phyloP scores from a whole-genome alignment of 2,888 invertebrate genomes.

The Ashinkailepas kermadecensis region DNA sequence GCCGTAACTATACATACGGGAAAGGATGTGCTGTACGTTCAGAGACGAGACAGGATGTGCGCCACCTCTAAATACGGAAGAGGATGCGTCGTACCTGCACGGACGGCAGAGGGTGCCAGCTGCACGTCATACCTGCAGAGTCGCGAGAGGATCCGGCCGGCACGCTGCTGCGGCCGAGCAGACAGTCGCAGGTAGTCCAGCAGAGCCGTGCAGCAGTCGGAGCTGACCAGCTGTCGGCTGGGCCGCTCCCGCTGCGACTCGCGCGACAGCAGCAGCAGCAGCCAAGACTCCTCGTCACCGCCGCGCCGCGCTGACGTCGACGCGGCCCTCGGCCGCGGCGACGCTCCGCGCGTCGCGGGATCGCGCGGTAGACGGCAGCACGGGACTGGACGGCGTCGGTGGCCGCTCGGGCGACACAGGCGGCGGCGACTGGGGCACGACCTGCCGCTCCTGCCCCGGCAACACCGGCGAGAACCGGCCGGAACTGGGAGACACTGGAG shows the following conservation, averaged over 20 bases:
- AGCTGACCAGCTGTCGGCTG: not conserved
- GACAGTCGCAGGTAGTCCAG: not conserved
- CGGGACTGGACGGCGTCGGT: not conserved
- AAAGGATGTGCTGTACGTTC: no score
- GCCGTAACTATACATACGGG: no score
- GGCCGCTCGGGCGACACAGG: not conserved
- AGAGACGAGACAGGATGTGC: no score
- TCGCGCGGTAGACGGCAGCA: not conserved
- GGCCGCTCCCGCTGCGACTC: constrained; percentile 21
- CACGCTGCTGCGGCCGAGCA: not conserved
- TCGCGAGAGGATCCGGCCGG: not conserved
- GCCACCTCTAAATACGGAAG: no score
- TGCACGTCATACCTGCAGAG: not conserved
- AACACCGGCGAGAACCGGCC: not conserved
- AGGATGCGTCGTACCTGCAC: no score
- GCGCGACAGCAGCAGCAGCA: constrained; percentile 20
- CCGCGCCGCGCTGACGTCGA: not conserved
- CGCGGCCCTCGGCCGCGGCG: not conserved
- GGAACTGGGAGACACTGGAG: not conserved
- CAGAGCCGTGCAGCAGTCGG: not conserved
- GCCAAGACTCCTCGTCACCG: constrained; percentile 7
- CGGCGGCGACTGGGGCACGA: not conserved
- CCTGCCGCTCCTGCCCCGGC: not conserved
- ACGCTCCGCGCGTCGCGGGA: not conserved
- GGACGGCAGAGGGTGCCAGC: no score